phyloP scores from a whole-genome alignment of 2,888 invertebrate species.

The Spodoptera littoralis region DNA sequence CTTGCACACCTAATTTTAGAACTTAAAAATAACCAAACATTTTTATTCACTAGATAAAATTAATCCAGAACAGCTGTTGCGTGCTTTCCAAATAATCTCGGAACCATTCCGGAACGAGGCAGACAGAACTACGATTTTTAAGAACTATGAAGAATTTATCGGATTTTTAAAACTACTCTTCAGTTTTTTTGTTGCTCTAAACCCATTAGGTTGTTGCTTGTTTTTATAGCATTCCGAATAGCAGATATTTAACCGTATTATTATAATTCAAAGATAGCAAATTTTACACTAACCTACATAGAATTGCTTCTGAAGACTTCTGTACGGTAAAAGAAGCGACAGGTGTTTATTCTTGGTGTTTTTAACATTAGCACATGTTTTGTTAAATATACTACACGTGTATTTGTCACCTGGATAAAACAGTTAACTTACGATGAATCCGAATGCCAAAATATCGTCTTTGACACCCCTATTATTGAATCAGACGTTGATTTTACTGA shows the following conservation, averaged over 20 bases:
- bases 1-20: slow-evolving; percentile 69
- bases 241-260: slow-evolving; percentile 37
- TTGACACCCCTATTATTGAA: too few species aligned
- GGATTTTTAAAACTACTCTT: slow-evolving; percentile 19
- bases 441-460: too few species aligned
- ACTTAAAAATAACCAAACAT: slow-evolving; percentile 61
- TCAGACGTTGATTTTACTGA: too few species aligned
- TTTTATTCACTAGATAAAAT: slow-evolving; percentile 74
- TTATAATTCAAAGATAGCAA: slow-evolving; percentile 10
- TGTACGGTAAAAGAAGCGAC: slow-evolving; percentile 21
- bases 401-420: too few species aligned
- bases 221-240: slow-evolving; percentile 31
- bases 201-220: slow-evolving; percentile 1
- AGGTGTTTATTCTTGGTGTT: slow-evolving; percentile 5
- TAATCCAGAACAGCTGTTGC: slow-evolving; percentile 78
- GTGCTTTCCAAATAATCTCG: slow-evolving; percentile 54
- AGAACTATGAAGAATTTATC: slow-evolving; percentile 24
- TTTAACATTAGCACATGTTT: too few species aligned
- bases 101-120: slow-evolving; percentile 48
- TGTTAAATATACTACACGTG: too few species aligned
- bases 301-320: slow-evolving; percentile 22
- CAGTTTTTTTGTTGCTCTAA: slow-evolving; percentile 9
- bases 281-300: slow-evolving; percentile 27
- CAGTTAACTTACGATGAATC: too few species aligned
- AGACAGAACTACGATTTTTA: slow-evolving; percentile 22